These are phyloP conservation scores for Apotomis turbidana DNA, from an alignment of 2,888 invertebrate species.

Conservation along the genomic window DNA sequence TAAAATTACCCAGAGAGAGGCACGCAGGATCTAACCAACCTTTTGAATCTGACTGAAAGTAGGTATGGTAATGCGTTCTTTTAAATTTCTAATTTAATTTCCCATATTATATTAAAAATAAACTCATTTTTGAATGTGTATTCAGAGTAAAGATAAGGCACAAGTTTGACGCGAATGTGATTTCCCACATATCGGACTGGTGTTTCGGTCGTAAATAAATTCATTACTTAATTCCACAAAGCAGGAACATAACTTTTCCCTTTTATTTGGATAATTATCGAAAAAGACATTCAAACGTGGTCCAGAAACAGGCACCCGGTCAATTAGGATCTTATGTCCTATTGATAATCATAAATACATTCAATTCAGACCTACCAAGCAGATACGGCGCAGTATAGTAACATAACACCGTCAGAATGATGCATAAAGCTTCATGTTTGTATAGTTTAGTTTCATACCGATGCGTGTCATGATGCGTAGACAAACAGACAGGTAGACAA, in stretches of 20 bases:
- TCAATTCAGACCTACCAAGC: conserved; percentile 11
- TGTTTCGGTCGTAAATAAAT: conserved; percentile 19
- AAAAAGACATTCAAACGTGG: conserved; percentile 48
- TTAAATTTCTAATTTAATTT: no score
- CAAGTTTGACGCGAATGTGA: background rate
- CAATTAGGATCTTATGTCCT: conserved; percentile 17
- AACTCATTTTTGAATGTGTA: no score
- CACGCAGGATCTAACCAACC: no score
- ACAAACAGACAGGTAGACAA: no score
- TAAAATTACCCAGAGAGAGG: no score
- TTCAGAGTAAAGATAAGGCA: no score
- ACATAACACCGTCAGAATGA: conserved; percentile 56
- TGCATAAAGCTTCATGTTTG: conserved; percentile 47
- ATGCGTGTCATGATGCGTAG: no score
- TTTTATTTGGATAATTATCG: conserved; percentile 39
- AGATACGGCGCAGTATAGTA: conserved; percentile 29
- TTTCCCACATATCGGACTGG: background rate
- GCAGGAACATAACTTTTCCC: conserved; percentile 18
- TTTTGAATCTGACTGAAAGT: no score
- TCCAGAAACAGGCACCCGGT: conserved; percentile 48
- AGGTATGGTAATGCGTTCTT: no score
- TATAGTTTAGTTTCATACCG: no score
- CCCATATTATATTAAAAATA: no score
- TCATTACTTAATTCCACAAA: conserved; percentile 27
- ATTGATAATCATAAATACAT: conserved; percentile 22